Percentiles rank a stretch among this genome's conserved stretches.
These are phyloP conservation scores for Pristiophorus japonicus DNA, from an alignment of 2,113 vertebrate species.

Conservation along the genomic window DNA sequence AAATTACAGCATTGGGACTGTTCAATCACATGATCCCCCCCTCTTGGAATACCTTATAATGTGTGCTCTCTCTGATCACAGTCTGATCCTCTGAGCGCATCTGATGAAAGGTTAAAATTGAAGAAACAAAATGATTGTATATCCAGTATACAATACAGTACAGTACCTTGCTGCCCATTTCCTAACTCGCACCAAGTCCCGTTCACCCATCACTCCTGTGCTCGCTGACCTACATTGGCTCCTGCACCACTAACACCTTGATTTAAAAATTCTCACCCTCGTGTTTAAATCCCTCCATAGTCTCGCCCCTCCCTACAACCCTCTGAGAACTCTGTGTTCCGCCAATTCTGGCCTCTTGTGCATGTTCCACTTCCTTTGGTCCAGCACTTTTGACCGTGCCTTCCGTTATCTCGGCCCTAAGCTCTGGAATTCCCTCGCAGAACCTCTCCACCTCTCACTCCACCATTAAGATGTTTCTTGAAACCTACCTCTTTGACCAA, in stretches of 20 bases:
- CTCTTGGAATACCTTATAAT: not conserved
- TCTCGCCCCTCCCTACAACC: too few relatives aligned
- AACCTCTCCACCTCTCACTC: too few relatives aligned
- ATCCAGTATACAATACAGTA: not conserved
- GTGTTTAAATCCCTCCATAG: not conserved
- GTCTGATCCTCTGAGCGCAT: not conserved
- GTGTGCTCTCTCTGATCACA: not conserved
- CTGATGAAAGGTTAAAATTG: not conserved
- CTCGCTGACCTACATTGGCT: not conserved
- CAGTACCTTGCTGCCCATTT: not conserved
- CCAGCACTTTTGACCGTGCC: too few relatives aligned
- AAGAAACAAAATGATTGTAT: not conserved
- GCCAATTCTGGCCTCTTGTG: too few relatives aligned
- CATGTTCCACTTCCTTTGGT: too few relatives aligned
- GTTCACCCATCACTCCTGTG: not conserved
- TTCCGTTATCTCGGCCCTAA: too few relatives aligned
- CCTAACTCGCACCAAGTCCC: not conserved
- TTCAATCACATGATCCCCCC: not conserved
- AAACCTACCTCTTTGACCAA: too few relatives aligned
- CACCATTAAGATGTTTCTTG: too few relatives aligned
- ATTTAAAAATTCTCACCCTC: not conserved
- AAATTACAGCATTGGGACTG: not conserved
- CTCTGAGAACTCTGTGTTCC: too few relatives aligned
- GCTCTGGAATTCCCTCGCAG: too few relatives aligned
- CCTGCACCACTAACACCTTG: not conserved